phyloP scores from a whole-genome alignment of 2,797 vertebrate species.

The Parambassis ranga region DNA sequence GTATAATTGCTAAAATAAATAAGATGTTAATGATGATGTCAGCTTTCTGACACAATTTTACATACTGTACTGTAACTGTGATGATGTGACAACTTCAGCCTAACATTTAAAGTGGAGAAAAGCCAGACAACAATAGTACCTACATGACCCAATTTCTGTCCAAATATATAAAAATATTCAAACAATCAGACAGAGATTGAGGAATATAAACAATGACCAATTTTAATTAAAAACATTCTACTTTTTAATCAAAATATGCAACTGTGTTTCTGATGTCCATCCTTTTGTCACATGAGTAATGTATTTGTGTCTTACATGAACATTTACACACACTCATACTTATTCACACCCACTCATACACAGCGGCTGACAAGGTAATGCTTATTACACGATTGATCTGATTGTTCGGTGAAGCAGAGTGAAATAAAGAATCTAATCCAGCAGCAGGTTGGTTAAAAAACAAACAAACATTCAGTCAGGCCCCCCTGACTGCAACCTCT shows the following conservation, averaged over 20 bases:
- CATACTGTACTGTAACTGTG: neutral
- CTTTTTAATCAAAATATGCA: slow-evolving; percentile 82
- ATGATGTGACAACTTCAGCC: neutral
- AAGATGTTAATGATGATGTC: neutral
- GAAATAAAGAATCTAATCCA: slow-evolving; percentile 57
- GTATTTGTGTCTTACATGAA: slow-evolving; percentile 42
- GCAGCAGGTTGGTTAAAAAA: slow-evolving; percentile 34
- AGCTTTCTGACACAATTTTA: no score
- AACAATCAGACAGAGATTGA: slow-evolving; percentile 26
- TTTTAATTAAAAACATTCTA: slow-evolving; percentile 82
- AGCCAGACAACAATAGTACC: no score
- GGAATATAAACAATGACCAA: slow-evolving; percentile 71
- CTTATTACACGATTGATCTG: slow-evolving; percentile 51
- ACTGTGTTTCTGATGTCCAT: slow-evolving; percentile 65
- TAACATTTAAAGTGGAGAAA: neutral
- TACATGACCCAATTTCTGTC: no score
- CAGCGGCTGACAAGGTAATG: slow-evolving; percentile 35
- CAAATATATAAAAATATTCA: neutral
- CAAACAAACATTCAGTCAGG: slow-evolving; percentile 17
- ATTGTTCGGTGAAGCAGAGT: slow-evolving; percentile 65
- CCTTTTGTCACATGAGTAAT: slow-evolving; percentile 41
- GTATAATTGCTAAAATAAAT: neutral
- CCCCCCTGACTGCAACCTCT: neutral
- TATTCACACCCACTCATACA: neutral
- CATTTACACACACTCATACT: slow-evolving; percentile 5